Evolutionary conservation across 2,113 vertebrate species (phyloP).

Genomic region (Engystomops pustulosus): DNA sequence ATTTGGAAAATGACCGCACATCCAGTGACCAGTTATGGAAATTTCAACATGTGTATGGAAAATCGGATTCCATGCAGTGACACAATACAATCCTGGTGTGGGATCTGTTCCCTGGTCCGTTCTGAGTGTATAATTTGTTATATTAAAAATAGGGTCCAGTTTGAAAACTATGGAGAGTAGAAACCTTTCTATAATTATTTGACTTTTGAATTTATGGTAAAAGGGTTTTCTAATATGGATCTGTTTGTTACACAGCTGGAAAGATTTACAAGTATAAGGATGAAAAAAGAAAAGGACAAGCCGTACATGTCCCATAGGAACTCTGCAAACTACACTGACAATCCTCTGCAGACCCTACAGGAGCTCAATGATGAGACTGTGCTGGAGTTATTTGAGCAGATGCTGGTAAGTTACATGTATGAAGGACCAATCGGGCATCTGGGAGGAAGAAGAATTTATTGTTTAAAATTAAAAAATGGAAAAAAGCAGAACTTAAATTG

Average conservation of each 20-base stretch:
- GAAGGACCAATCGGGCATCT: neutral
- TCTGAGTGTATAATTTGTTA: too few relatives aligned
- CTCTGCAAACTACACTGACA: slow-evolving; percentile 77
- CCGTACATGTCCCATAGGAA: slow-evolving; percentile 73
- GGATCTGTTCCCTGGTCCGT: too few relatives aligned
- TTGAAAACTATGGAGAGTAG: too few relatives aligned
- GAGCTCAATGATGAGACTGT: slow-evolving; percentile 81
- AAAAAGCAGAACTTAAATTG: too few relatives aligned
- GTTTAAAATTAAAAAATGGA: too few relatives aligned
- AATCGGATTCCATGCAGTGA: neutral
- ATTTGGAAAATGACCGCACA: neutral
- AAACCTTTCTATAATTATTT: too few relatives aligned
- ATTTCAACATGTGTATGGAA: neutral
- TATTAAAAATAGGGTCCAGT: too few relatives aligned
- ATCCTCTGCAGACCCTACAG: slow-evolving; percentile 71
- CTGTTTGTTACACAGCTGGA: slow-evolving; percentile 78
- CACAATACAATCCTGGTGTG: too few relatives aligned
- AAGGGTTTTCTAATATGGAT: neutral
- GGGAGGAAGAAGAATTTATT: too few relatives aligned
- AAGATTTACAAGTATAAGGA: slow-evolving; percentile 90
- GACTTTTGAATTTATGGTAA: too few relatives aligned
- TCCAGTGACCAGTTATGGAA: neutral
- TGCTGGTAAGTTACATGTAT: slow-evolving; percentile 81
- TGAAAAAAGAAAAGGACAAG: slow-evolving; percentile 85
- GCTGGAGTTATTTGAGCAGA: slow-evolving; percentile 89